These are phyloP conservation scores for Sinosuthora webbiana DNA, from an alignment of 2,113 vertebrate genomes.

Conservation along the genomic window DNA sequence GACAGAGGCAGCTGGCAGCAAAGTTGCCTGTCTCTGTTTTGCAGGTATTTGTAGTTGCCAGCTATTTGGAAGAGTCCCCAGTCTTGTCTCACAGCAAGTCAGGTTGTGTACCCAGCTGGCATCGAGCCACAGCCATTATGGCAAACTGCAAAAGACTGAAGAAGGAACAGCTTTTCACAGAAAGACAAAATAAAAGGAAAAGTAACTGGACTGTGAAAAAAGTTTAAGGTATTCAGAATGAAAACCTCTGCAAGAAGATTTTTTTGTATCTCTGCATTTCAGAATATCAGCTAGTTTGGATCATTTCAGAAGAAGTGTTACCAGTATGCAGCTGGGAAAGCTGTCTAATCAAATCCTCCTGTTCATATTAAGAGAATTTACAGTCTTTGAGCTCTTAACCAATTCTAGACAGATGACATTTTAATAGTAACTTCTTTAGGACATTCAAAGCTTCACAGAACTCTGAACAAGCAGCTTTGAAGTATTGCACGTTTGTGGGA, in stretches of 20 bases:
- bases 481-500: not conserved
- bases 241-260: not conserved
- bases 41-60: not conserved
- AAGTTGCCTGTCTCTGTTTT: not conserved
- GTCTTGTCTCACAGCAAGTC: constrained; percentile 1
- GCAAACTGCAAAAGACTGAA: not conserved
- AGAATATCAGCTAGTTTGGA: not conserved
- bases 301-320: not conserved
- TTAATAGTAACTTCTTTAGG: not conserved
- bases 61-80: constrained; percentile 37
- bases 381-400: not conserved
- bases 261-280: not conserved
- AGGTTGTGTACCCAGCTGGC: not conserved
- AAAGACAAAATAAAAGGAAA: not conserved
- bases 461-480: not conserved
- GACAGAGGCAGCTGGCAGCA: constrained; percentile 38
- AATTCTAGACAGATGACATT: not conserved
- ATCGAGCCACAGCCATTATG: not conserved
- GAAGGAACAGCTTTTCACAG: not conserved
- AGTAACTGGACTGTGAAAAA: not conserved
- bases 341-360: not conserved
- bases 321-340: not conserved
- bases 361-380: not conserved
- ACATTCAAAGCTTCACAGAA: not conserved
- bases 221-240: not conserved